Percentiles rank a stretch among this genome's conserved stretches.
Conservation (phyloP, 2,888 invertebrate species). For the Ichneumoninae sp. region DNA sequence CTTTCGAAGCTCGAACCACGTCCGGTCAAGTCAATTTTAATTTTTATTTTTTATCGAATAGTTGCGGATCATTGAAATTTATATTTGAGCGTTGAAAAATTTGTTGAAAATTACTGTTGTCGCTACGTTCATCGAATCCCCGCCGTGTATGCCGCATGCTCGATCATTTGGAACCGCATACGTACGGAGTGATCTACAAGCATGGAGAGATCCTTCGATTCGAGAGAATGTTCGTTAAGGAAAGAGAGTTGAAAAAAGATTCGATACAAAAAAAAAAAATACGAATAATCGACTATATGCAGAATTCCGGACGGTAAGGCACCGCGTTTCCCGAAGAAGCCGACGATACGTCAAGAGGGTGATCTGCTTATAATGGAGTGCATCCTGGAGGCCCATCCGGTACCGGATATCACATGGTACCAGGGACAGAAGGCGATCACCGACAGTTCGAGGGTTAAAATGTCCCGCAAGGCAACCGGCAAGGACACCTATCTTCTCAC, state of each 20-base stretch:
- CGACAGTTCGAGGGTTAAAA: constrained; percentile 94
- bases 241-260: constrained; percentile 18
- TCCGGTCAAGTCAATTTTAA: not conserved
- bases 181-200: constrained; percentile 56
- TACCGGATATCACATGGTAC: constrained; percentile 98
- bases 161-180: constrained; percentile 38
- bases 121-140: constrained; percentile 19
- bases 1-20: not conserved
- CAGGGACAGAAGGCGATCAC: constrained; percentile 94
- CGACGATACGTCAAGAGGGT: constrained; percentile 97
- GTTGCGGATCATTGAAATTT: not conserved
- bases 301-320: constrained; percentile 98
- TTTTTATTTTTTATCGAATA: not conserved
- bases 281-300: constrained; percentile 76
- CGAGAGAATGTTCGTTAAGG: constrained; percentile 35
- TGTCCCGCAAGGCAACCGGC: constrained; percentile 94
- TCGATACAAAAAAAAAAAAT: constrained; percentile 7
- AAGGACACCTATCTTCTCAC: constrained; percentile 96
- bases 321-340: constrained; percentile 98
- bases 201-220: constrained; percentile 58
- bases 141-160: constrained; percentile 31
- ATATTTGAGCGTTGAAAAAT: not conserved
- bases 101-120: constrained; percentile 5
- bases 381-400: constrained; percentile 96
- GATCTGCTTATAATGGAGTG: constrained; percentile 98